Conservation (phyloP, 1,140 invertebrate genomes). For the Cecropterus lyciades region DNA sequence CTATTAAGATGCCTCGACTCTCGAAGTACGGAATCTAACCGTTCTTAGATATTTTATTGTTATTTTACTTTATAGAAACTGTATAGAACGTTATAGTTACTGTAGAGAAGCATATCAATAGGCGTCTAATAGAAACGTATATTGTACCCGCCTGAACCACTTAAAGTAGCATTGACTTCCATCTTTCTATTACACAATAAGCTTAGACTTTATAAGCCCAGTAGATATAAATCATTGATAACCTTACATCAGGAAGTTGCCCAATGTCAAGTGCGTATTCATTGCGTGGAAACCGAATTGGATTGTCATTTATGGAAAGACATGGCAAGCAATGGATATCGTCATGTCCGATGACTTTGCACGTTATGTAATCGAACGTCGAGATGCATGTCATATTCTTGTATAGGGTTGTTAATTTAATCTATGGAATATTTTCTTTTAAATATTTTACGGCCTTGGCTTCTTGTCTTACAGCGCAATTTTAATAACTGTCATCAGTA, state of each 20-base stretch:
- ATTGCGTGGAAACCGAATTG: conserved; percentile 11
- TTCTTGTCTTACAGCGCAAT: too few relatives aligned
- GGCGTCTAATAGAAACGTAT: too few relatives aligned
- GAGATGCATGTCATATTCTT: conserved; percentile 14
- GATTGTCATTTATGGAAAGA: conserved; percentile 14
- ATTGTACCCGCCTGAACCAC: too few relatives aligned
- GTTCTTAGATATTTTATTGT: too few relatives aligned
- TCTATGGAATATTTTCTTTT: not conserved
- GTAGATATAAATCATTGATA: conserved; percentile 8
- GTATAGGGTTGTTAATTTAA: conserved; percentile 10
- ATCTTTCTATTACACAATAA: conserved; percentile 16
- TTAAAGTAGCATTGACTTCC: not conserved
- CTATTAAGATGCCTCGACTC: too few relatives aligned
- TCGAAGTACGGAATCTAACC: too few relatives aligned
- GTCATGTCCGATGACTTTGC: conserved; percentile 21
- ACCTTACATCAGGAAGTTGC: conserved; percentile 18
- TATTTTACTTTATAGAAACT: too few relatives aligned
- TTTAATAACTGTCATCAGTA: too few relatives aligned
- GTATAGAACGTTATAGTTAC: too few relatives aligned
- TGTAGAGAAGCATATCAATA: too few relatives aligned
- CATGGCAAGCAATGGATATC: conserved; percentile 24
- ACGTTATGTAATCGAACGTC: conserved; percentile 31
- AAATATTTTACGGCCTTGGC: too few relatives aligned
- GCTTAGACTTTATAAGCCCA: not conserved
- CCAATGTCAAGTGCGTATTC: conserved; percentile 7